Evolutionary conservation across 2,113 vertebrate species (phyloP), one percentile per base, ranked within the genome.

Genomic region (Menidia beryllina): DNA sequence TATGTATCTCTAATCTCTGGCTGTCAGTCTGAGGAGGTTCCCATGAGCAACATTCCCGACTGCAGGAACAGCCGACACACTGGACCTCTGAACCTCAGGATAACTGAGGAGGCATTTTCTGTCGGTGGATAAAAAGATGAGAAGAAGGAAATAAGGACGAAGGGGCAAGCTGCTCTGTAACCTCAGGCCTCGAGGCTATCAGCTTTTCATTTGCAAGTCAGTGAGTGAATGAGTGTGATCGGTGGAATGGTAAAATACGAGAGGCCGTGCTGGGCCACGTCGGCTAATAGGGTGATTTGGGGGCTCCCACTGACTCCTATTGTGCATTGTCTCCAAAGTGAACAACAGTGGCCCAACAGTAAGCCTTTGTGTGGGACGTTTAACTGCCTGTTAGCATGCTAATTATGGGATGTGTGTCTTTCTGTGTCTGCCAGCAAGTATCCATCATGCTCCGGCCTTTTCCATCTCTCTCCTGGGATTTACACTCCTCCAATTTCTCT

Each of bases 351-450:
- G 41, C 65, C 54, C 76, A 84, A 91, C 89, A 92, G 78, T 90
- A 45, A 67, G 66, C 62, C 88, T 86, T 90, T 92, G 91, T 91
- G 76, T 41, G 55, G 62, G 83, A 69, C 83, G 66, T 88, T 89
- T 90, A 84, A 91, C 85, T 87, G 75, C 75, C 77, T 72, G 78
- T 86, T 83, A 87, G 83, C 83, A 87, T 89, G 87, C 86, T 89
- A 91, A 90, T 92, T 90, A 86, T 80, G 72, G 82, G 68, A 83
- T 88, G 75, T 83, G 71, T 80, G 77, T 69, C 70, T 84, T 55
- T 72, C 30, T 79, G 77, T 72, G 60, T 71, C 69, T 84, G 60
- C 55, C 39, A 64, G 64, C 66, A 71, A 67, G 61, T 43, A 52
- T 84, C 79, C 65, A 45, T 72, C 70, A 78, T 69, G 47, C 61